Evolutionary conservation across 2,113 vertebrate genomes (phyloP).

Genomic region (Catharus bicknelli): DNA sequence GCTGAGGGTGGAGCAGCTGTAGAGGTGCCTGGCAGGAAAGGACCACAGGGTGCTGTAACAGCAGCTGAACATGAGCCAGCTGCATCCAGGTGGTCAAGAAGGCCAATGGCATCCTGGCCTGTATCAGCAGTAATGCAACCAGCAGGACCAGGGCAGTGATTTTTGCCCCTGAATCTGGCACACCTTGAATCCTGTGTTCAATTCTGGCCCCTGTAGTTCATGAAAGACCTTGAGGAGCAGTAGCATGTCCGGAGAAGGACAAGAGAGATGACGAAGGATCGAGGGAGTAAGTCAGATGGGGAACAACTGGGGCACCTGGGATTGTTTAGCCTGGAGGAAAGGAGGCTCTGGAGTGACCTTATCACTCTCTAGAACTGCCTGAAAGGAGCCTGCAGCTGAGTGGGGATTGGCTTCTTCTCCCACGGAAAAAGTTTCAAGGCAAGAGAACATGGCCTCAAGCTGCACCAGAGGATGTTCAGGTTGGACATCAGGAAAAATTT

Average conservation of each 20-base stretch:
- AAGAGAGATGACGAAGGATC: not conserved
- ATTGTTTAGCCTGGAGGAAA: not conserved
- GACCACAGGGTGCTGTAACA: fast-evolving
- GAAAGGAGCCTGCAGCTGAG: not conserved
- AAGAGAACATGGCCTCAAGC: not conserved
- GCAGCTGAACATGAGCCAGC: not conserved
- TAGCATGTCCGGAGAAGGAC: not conserved
- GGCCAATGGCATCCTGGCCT: not conserved
- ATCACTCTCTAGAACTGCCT: not conserved
- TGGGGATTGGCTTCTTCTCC: not conserved
- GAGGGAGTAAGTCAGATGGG: not conserved
- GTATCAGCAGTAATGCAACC: fast-evolving
- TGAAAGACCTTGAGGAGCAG: not conserved
- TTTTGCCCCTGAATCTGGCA: fast-evolving
- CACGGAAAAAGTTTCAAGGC: not conserved
- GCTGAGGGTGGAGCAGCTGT: not conserved
- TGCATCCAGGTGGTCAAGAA: not conserved
- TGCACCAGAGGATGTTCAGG: not conserved
- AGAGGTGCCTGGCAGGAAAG: not conserved
- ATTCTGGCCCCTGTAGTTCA: not conserved
- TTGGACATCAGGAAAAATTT: not conserved
- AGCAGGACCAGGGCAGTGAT: fast-evolving
- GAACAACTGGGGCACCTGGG: fast-evolving
- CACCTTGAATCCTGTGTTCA: fast-evolving
- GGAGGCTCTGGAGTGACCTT: not conserved